Percentiles rank a stretch among this genome's conserved stretches.
phyloP scores from a whole-genome alignment of 2,113 vertebrate species.

The Otocyon megalotis region DNA sequence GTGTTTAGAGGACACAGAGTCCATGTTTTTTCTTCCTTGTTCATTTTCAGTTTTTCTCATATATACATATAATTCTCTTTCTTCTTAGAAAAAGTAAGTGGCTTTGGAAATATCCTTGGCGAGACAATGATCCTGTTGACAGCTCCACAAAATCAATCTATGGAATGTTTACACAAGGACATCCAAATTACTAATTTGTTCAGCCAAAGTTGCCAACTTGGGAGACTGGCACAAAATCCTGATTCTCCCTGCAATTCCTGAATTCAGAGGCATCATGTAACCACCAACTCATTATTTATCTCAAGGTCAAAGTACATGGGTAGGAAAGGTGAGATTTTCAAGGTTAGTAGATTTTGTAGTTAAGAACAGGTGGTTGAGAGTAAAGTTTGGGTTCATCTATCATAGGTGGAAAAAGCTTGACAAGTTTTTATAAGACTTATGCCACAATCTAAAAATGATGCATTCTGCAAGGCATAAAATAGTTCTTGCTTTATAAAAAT shows the following conservation, averaged over 20 bases:
- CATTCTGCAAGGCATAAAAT: constrained; percentile 66
- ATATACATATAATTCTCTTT: not conserved
- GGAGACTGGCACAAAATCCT: not conserved
- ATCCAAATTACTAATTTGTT: not conserved
- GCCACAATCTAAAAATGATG: constrained; percentile 75
- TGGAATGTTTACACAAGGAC: not conserved
- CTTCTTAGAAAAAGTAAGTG: not conserved
- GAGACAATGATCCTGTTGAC: not conserved
- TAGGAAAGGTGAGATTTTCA: constrained; percentile 1
- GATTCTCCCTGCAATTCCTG: not conserved
- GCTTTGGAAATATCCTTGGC: not conserved
- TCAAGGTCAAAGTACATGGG: not conserved
- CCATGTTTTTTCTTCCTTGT: not conserved
- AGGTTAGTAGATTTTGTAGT: not conserved
- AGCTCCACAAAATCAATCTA: not conserved
- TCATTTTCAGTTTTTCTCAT: not conserved
- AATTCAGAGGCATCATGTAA: not conserved
- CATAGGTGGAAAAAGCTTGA: constrained; percentile 49
- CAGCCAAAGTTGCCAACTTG: not conserved
- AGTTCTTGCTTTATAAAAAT: constrained; percentile 75
- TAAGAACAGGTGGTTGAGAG: not conserved
- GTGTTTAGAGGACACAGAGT: not conserved
- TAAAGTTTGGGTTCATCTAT: constrained; percentile 37
- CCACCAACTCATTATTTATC: not conserved
- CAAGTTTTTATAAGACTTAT: constrained; percentile 48